Evolutionary conservation across 2,113 vertebrate species (phyloP), one percentile per base, ranked within the genome.

Genomic region (Elephantulus edwardii): DNA sequence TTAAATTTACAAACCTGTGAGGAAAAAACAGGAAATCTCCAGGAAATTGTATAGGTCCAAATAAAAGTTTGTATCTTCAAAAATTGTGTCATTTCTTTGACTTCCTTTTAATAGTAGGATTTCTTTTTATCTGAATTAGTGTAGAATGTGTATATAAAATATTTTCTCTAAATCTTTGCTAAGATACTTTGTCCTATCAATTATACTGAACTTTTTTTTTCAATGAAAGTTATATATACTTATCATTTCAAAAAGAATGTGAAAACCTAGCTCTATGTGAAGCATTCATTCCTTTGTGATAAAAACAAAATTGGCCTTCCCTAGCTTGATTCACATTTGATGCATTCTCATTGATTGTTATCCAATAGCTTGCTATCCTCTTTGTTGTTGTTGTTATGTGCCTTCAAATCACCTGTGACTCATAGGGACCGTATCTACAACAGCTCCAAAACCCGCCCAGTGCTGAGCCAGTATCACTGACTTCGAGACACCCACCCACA

Each of bases 261-360:
- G 22, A 66, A 92, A 83, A 92, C 20, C n/a, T n/a, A n/a, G n/a
- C n/a, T n/a, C n/a, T 54, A 68, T 28, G 76, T 81, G 6, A 24
- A 77, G 14, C 35, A 28, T 58, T 24, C 83, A 9, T 84, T 76
- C 74, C 81, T 93, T 42, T 33, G 13, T 2, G 58, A 74, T 12
- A n/a, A 70, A 90, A 50, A 44, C n/a, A 28, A 74, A 89, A 77
- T 60, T 71, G 22, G 35, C 81, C 50, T 66, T 89, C 54, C 89
- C 80, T 83, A 52, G 16, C 38, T 58, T 86, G 42, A 89, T 86
- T 79, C 79, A 1, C 52, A 74, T 93, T 71, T 89, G n/a, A 77
- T 71, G 84, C 86, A 72, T 80, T 17, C 80, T 12, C 56, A 9
- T 86, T 77, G 58, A 14, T 42, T 75, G 20, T 38, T 72, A 71